Conservation (phyloP, 1,140 invertebrate species). For the Hormaphis cornu region DNA sequence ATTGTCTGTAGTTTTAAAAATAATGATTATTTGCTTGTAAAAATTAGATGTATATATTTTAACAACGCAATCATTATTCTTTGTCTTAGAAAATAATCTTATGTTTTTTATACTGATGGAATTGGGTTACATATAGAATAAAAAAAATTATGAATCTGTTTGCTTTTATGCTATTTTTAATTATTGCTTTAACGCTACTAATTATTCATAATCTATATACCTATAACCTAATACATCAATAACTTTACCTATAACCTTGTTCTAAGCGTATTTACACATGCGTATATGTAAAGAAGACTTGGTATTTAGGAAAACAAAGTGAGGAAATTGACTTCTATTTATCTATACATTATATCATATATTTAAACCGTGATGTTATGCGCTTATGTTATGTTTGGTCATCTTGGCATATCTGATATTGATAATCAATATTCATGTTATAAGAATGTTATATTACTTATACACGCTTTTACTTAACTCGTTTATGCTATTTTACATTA, state of each 20-base stretch:
- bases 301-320: neutral
- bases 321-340: neutral
- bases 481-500: slow-evolving; percentile 1
- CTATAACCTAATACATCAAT: no score
- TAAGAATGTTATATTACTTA: no score
- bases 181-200: neutral
- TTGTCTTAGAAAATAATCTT: neutral
- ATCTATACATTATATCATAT: no score
- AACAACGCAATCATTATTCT: neutral
- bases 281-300: neutral
- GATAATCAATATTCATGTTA: neutral
- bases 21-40: neutral
- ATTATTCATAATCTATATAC: slow-evolving; percentile 16
- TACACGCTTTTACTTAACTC: neutral
- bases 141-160: no score
- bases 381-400: neutral
- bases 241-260: slow-evolving; percentile 20
- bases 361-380: neutral
- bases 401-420: slow-evolving; percentile 1
- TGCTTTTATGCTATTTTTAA: no score
- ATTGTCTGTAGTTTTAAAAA: neutral
- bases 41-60: neutral
- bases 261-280: neutral
- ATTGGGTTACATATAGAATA: neutral
- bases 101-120: neutral